phyloP scores from a whole-genome alignment of 1,140 invertebrate species.

The Leptinotarsa lineolata region DNA sequence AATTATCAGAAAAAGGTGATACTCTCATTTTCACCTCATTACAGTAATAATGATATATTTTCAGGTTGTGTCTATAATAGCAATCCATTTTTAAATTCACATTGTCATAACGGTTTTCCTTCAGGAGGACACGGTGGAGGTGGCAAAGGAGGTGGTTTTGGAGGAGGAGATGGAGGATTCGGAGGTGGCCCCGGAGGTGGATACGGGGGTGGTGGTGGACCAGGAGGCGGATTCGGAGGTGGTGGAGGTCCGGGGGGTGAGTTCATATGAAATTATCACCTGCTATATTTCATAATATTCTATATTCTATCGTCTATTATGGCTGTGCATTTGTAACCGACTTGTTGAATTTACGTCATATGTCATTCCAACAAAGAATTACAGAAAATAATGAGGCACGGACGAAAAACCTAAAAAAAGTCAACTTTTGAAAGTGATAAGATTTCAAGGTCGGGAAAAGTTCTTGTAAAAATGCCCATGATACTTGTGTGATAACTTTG shows the following conservation, averaged over 20 bases:
- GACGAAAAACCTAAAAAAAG: too few species aligned
- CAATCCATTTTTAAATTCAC: slow-evolving; percentile 16
- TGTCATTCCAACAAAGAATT: too few species aligned
- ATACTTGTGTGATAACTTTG: too few species aligned
- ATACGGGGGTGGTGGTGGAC: background rate
- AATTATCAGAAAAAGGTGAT: too few species aligned
- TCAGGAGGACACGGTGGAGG: background rate
- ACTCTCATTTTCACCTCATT: too few species aligned
- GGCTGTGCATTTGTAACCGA: too few species aligned
- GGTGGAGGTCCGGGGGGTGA: slow-evolving; percentile 2
- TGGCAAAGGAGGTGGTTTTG: background rate
- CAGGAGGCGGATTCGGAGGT: slow-evolving; percentile 9
- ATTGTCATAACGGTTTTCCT: slow-evolving; percentile 18
- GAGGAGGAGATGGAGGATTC: background rate
- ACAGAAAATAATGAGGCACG: too few species aligned
- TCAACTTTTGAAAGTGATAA: too few species aligned
- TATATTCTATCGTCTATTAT: background rate
- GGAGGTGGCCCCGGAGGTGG: slow-evolving; percentile 1
- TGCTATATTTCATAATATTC: background rate
- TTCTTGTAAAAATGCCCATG: too few species aligned
- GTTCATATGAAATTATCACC: background rate
- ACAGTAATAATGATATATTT: background rate
- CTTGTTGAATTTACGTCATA: too few species aligned
- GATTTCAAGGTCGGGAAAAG: too few species aligned
- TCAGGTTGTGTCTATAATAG: slow-evolving; percentile 7